Evolutionary conservation across 2,113 vertebrate species (phyloP).

Genomic region (Nycticebus coucang): DNA sequence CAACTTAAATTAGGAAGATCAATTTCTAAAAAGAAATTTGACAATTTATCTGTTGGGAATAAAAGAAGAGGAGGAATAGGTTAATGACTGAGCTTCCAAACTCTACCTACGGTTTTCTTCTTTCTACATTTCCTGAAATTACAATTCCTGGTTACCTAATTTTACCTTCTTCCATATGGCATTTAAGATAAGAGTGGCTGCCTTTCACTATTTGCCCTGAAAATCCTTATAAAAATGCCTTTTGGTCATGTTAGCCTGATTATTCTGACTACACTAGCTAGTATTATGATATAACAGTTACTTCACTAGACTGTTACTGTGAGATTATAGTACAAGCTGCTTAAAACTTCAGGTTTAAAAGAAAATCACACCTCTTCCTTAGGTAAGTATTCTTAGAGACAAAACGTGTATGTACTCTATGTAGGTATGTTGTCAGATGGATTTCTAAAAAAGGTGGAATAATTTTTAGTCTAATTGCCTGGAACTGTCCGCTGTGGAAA

Average conservation of each 20-base stretch:
- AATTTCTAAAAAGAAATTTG: constrained; percentile 10
- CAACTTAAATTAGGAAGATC: neutral
- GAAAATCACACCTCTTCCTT: neutral
- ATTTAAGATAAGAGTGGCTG: neutral
- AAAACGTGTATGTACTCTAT: neutral
- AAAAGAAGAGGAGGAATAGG: constrained; percentile 9
- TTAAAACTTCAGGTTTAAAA: neutral
- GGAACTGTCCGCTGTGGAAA: neutral
- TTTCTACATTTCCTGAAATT: neutral
- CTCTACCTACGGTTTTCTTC: neutral
- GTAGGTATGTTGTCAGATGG: neutral
- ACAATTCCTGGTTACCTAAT: neutral
- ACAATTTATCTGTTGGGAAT: neutral
- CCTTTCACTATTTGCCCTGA: neutral
- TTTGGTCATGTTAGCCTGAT: neutral
- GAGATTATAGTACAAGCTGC: neutral
- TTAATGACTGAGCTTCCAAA: neutral
- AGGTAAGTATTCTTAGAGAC: neutral
- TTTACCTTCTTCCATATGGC: neutral
- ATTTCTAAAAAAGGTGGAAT: neutral
- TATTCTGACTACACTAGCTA: neutral
- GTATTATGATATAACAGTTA: neutral
- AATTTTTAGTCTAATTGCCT: neutral
- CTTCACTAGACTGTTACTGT: neutral
- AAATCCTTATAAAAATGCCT: neutral